These are phyloP conservation scores for Andrena cerasifolii DNA, from an alignment of 1,140 invertebrate genomes.

Conservation along the genomic window DNA sequence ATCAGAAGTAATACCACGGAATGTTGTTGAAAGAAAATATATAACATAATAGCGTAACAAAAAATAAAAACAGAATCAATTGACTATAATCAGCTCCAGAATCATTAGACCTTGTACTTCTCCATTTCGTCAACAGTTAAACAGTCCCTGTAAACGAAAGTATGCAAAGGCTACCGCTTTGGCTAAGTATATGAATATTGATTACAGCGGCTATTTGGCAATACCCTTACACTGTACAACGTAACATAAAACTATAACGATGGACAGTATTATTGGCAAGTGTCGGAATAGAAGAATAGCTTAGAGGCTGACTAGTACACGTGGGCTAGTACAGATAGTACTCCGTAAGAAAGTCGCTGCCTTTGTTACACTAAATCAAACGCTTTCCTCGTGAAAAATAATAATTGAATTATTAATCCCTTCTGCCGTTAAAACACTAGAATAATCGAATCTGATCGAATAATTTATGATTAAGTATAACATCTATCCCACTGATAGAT, in stretches of 20 bases:
- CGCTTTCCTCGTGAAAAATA: constrained; percentile 40
- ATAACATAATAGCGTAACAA: constrained; percentile 70
- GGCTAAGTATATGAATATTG: constrained; percentile 68
- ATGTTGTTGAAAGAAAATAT: constrained; percentile 65
- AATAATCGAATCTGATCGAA: constrained; percentile 64
- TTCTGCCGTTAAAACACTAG: constrained; percentile 46
- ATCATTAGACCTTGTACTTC: constrained; percentile 75
- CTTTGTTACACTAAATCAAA: constrained; percentile 54
- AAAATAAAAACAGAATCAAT: constrained; percentile 75
- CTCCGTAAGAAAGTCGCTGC: constrained; percentile 21
- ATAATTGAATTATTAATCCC: constrained; percentile 57
- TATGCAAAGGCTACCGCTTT: constrained; percentile 44
- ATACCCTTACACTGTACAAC: constrained; percentile 54
- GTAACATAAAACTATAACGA: constrained; percentile 67
- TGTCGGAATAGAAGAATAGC: constrained; percentile 55
- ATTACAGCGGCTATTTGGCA: constrained; percentile 52
- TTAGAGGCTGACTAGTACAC: constrained; percentile 37
- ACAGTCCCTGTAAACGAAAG: constrained; percentile 66
- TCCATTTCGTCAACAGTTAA: constrained; percentile 77
- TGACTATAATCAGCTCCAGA: constrained; percentile 73
- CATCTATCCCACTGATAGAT: constrained; percentile 54
- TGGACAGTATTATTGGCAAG: constrained; percentile 55
- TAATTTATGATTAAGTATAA: constrained; percentile 68
- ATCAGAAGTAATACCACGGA: constrained; percentile 53
- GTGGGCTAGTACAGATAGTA: constrained; percentile 21